A percentile compares a stretch with the other conserved stretches of the same genome.
Conservation (phyloP, 1,140 invertebrate genomes). For the Gonioctena quinquepunctata region DNA sequence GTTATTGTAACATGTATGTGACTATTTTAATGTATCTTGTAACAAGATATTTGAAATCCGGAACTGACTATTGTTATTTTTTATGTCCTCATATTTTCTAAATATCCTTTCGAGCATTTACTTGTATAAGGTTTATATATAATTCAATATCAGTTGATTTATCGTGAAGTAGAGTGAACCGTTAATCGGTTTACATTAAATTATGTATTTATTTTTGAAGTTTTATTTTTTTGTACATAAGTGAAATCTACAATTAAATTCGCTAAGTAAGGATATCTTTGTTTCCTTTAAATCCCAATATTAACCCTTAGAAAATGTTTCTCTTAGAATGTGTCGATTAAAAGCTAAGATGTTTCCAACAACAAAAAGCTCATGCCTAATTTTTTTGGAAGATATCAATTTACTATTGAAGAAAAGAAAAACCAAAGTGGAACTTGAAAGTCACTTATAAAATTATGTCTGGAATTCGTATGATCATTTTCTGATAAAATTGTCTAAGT, state of each 20-base stretch:
- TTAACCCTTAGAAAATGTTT: too few relatives aligned
- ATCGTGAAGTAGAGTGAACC: neutral
- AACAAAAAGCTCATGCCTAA: too few relatives aligned
- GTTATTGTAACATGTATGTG: slow-evolving; percentile 5
- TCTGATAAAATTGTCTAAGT: too few relatives aligned
- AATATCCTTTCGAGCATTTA: slow-evolving; percentile 9
- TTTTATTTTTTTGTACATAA: slow-evolving; percentile 17
- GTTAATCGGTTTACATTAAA: slow-evolving; percentile 1
- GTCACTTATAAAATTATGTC: too few relatives aligned
- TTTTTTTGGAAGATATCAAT: too few relatives aligned
- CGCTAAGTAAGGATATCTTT: neutral
- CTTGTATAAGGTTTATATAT: slow-evolving; percentile 9
- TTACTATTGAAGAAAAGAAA: too few relatives aligned
- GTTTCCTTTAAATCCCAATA: too few relatives aligned
- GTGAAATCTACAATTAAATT: slow-evolving; percentile 18
- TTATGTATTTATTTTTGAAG: slow-evolving; percentile 24
- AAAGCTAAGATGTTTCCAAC: too few relatives aligned
- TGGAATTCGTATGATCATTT: too few relatives aligned
- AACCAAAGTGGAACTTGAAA: too few relatives aligned
- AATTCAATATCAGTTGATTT: neutral
- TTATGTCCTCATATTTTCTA: neutral
- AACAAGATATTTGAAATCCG: slow-evolving; percentile 13
- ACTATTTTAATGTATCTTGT: slow-evolving; percentile 19
- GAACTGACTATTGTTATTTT: slow-evolving; percentile 13
- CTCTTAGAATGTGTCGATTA: too few relatives aligned